Conservation (phyloP, 2,888 invertebrate species). For the Ornithoptera alexandrae region DNA sequence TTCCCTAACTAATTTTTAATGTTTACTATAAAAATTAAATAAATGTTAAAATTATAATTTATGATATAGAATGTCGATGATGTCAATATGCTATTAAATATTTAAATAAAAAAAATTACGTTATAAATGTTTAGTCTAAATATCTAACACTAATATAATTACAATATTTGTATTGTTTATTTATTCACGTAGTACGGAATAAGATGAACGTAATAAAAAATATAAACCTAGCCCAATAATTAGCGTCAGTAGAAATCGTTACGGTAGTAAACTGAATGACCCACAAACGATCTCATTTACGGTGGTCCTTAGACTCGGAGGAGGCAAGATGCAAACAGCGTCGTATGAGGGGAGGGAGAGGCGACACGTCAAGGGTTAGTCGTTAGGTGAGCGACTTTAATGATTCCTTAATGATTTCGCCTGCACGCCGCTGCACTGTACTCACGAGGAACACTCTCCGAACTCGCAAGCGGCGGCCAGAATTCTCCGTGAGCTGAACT, state of each 20-base stretch:
- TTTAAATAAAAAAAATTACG: too few species aligned
- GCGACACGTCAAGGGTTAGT: constrained; percentile 45
- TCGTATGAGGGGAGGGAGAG: constrained; percentile 31
- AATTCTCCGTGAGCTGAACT: constrained; percentile 6
- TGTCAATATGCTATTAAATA: too few species aligned
- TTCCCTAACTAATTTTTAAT: too few species aligned
- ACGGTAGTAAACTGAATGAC: constrained; percentile 16
- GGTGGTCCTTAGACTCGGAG: constrained; percentile 29
- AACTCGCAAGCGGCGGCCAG: constrained; percentile 3
- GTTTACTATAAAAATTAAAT: too few species aligned
- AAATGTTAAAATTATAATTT: too few species aligned
- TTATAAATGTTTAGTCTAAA: too few species aligned
- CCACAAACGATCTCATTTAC: constrained; percentile 31
- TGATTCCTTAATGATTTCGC: constrained; percentile 62
- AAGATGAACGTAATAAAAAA: neutral
- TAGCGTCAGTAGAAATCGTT: neutral
- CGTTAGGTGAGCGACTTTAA: constrained; percentile 51
- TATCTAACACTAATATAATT: neutral
- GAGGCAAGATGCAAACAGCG: constrained; percentile 37
- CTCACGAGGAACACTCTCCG: constrained; percentile 9
- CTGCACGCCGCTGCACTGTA: constrained; percentile 37
- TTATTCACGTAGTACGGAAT: too few species aligned
- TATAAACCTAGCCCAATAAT: neutral
- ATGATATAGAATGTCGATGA: too few species aligned
- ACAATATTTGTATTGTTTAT: too few species aligned